Conservation (phyloP, 2,888 invertebrate species). For the Clanis bilineata region DNA sequence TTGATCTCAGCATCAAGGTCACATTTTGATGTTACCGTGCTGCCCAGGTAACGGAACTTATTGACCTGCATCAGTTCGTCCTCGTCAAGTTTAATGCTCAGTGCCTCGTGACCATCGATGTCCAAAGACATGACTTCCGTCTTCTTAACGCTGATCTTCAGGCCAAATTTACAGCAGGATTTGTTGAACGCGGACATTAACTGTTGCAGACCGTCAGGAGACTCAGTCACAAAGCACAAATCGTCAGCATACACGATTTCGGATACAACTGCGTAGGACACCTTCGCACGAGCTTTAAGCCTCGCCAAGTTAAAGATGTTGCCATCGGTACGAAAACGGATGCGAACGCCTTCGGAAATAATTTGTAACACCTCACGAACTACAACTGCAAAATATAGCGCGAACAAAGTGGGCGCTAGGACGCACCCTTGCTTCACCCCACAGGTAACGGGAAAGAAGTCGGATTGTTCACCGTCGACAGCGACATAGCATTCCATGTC, state of each 20-base stretch:
- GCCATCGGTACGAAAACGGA: too few relatives aligned
- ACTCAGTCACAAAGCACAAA: neutral
- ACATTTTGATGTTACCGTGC: conserved; percentile 20
- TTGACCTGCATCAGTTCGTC: conserved; percentile 22
- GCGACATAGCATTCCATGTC: conserved; percentile 7
- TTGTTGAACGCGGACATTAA: too few relatives aligned
- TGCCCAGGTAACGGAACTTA: conserved; percentile 24
- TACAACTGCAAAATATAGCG: too few relatives aligned
- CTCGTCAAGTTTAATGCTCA: conserved; percentile 9
- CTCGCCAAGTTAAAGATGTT: neutral
- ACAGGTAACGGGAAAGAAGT: conserved; percentile 22
- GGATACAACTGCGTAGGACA: neutral
- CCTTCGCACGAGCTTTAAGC: neutral
- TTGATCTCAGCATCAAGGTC: conserved; percentile 25
- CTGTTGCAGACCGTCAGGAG: neutral
- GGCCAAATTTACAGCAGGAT: too few relatives aligned
- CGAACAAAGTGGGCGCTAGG: conserved; percentile 25
- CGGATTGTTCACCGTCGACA: conserved; percentile 18
- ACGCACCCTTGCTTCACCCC: conserved; percentile 29
- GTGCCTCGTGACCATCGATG: too few relatives aligned
- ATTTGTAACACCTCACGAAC: too few relatives aligned
- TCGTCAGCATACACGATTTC: neutral
- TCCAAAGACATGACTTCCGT: too few relatives aligned
- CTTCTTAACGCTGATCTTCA: too few relatives aligned
- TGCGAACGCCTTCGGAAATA: too few relatives aligned